Evolutionary conservation across 2,888 invertebrate species (phyloP), one percentile per base, ranked within the genome.

Genomic region (Noctua comes): DNA sequence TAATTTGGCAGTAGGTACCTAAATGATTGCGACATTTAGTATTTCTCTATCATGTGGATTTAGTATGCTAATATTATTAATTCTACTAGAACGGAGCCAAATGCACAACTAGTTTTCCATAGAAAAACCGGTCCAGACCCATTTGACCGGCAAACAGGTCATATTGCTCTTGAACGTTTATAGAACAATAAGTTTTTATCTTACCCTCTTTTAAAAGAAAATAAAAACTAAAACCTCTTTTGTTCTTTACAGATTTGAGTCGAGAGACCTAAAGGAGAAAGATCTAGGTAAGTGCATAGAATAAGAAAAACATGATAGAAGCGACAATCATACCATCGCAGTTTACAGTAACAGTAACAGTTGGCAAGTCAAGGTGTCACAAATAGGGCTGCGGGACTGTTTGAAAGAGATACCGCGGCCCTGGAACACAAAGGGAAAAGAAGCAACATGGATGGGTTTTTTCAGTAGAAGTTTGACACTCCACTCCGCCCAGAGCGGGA

Each of bases 201-300:
- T 46, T 10, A 27, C 36, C 13, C 46, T 31, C n/a, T 43, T 24
- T 10, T 46, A 27, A 27, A 79, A 27, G 8, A 80, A 62, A 57
- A 84, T 70, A 54, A 68, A 70, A 83, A 66, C 24, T 84, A 57
- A 82, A 75, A 48, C 8, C 18, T 13, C 27, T n/a, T 76, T 70
- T 75, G 13, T 48, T 64, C 18, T 62, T 86, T 73, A 21, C 85
- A 84, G 86, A 79, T 80, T 73, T 57, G 72, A 77, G 66, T 54
- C 69, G 40, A 65, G 40, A 62, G 64, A 46, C 31, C 46, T 74
- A n/a, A 27, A 36, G 51, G 68, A 77, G 40, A 27, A 6, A 48
- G 24, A 40, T 31, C 24, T 68, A 36, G 78, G 78, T 79, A 79
- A 79, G 83, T 79, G 36, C 2, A 51, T 27, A 24, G 1, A 46